Conservation (phyloP, 2,113 vertebrate genomes). For the Struthidea cinerea region DNA sequence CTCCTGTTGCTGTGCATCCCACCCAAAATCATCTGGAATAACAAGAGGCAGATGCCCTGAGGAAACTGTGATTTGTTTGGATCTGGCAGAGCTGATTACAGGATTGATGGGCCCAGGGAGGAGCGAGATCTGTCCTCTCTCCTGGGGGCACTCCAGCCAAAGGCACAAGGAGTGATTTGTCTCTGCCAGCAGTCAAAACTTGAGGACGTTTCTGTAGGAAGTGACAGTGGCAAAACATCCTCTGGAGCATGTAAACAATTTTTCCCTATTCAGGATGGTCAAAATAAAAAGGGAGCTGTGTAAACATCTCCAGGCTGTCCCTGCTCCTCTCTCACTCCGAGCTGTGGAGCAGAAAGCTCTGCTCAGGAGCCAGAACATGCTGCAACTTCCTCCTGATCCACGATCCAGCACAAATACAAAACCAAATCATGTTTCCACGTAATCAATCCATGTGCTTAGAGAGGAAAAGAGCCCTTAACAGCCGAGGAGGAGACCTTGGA, state of each 20-base stretch:
- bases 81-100: background rate
- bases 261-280: constrained; percentile 19
- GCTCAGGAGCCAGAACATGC: constrained; percentile 9
- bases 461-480: constrained; percentile 65
- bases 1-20: background rate
- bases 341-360: background rate
- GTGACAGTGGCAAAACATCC: constrained; percentile 60
- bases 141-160: background rate
- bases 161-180: background rate
- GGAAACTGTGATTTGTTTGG: background rate
- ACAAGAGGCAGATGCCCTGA: background rate
- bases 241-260: constrained; percentile 47
- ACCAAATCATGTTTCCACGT: constrained; percentile 69
- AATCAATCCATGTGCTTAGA: constrained; percentile 69
- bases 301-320: constrained; percentile 53
- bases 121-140: background rate
- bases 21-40: background rate
- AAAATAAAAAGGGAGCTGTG: constrained; percentile 43
- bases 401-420: constrained; percentile 72
- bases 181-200: constrained; percentile 15
- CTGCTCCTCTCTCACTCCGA: constrained; percentile 22
- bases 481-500: constrained; percentile 55
- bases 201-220: constrained; percentile 43
- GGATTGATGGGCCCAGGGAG: background rate
- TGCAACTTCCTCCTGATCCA: constrained; percentile 63